Base-by-base conservation (phyloP, 1,140 invertebrate species). In the Lysiphlebus fabarum region DNA sequence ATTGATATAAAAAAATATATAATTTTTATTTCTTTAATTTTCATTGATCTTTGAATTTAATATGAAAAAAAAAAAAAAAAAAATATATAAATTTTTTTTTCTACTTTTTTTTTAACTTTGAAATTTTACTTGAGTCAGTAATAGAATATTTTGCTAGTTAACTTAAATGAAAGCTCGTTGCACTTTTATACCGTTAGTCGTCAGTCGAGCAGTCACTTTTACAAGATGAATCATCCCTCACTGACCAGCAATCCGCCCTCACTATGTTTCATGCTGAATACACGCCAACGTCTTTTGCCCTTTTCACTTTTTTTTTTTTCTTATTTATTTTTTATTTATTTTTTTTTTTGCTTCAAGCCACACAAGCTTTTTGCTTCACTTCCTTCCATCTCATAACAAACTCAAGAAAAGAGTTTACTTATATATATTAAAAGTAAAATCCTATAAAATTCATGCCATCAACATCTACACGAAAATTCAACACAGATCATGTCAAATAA, bases 171-270 rank as follows among this genome's bases (percentile, higher is more conserved):
- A 9, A 9, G 17, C 7, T 40, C 55, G 37, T 45, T 57, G 55
- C 55, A 57, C 55, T 44, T 57, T 57, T 57, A 57, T 55, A 42
- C 47, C 53, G 45, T 43, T 26, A 34, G 38, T 42, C 58, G 38
- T 59, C 38, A 53, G 58, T 41, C 43, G 53, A 36, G 10, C 44
- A 60, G 58, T 60, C 58, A 60, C 58, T 60, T 55, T 37, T 41
- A 51, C 6, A 55, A 60, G 58, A 60, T 60, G 53, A 51, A 60
- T 56, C 53, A 60, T 45, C 44, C 38, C 58, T 60, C 8, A 51
- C 58, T 60, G 58, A 60, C 58, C 58, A 55, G 53, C 11, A 60
- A 60, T 44, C 43, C 47, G 53, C 44, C 49, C 58, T 55, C 37
- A 55, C 45, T 53, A 55, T 54, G 53, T 55, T 60, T 60, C 44